phyloP scores from a whole-genome alignment of 2,113 vertebrate genomes.

The Pseudonaja textilis region DNA sequence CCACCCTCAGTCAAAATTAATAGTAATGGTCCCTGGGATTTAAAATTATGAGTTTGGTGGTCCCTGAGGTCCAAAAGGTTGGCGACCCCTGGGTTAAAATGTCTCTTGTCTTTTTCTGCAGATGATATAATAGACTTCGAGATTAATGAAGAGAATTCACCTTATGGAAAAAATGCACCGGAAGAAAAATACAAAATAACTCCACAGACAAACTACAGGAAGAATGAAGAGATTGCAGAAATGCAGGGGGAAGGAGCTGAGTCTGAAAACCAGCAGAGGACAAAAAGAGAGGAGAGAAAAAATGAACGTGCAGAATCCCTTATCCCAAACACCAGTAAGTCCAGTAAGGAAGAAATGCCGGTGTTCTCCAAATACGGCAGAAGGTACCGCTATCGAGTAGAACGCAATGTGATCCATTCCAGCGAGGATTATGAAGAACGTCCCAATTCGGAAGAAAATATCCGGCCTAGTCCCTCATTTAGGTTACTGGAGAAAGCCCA shows the following conservation, averaged over 20 bases:
- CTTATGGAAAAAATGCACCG: background rate
- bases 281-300: background rate
- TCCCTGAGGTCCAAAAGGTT: too few relatives aligned
- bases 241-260: too few relatives aligned
- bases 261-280: background rate
- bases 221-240: background rate
- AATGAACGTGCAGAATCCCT: background rate
- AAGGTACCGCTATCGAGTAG: background rate
- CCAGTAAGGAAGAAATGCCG: background rate
- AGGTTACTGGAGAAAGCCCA: too few relatives aligned
- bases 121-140: background rate
- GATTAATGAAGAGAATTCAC: background rate
- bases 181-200: background rate
- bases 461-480: background rate
- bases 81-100: background rate
- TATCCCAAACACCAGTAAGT: background rate
- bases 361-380: background rate
- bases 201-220: background rate
- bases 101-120: background rate
- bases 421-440: background rate
- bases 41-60: too few relatives aligned
- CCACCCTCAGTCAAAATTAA: too few relatives aligned
- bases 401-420: background rate
- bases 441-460: background rate
- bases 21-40: too few relatives aligned